A percentile compares a stretch with the other conserved stretches of the same genome.
Evolutionary conservation across 2,113 vertebrate genomes (phyloP).

Genomic region (Isichthys henryi): DNA sequence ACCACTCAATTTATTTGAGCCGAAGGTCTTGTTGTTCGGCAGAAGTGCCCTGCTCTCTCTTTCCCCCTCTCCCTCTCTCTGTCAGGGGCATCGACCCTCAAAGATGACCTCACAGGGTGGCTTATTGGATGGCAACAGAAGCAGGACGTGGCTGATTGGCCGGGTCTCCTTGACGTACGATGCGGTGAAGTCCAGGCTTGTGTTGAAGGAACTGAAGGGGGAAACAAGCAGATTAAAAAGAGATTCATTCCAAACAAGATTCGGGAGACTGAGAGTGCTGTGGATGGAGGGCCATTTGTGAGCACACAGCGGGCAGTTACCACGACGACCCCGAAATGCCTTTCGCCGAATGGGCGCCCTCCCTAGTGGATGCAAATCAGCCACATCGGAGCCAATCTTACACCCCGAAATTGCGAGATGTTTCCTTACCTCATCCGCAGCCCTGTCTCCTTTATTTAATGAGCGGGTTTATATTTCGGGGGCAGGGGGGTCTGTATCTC

Average conservation of each 20-base stretch:
- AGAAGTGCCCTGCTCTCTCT: background rate
- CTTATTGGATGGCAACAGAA: background rate
- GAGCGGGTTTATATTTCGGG: background rate
- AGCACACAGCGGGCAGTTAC: background rate
- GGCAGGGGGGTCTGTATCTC: background rate
- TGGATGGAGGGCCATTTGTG: background rate
- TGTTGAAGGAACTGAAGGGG: background rate
- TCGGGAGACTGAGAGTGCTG: background rate
- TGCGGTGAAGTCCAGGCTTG: background rate
- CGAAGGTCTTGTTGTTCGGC: background rate
- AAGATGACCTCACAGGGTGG: background rate
- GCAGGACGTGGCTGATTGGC: constrained; percentile 24
- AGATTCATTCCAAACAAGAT: background rate
- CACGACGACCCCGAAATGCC: background rate
- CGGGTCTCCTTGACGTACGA: background rate
- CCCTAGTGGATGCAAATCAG: background rate
- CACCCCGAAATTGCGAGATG: constrained; percentile 10
- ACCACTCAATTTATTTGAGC: background rate
- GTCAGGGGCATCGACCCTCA: background rate
- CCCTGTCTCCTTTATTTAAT: constrained; percentile 25
- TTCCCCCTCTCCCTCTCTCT: background rate
- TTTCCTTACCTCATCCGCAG: constrained; percentile 27
- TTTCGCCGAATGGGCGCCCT: background rate
- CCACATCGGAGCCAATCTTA: constrained; percentile 15
- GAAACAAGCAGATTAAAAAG: constrained; percentile 1